phyloP scores from a whole-genome alignment of 2,888 invertebrate genomes.

The Magallana nippona region DNA sequence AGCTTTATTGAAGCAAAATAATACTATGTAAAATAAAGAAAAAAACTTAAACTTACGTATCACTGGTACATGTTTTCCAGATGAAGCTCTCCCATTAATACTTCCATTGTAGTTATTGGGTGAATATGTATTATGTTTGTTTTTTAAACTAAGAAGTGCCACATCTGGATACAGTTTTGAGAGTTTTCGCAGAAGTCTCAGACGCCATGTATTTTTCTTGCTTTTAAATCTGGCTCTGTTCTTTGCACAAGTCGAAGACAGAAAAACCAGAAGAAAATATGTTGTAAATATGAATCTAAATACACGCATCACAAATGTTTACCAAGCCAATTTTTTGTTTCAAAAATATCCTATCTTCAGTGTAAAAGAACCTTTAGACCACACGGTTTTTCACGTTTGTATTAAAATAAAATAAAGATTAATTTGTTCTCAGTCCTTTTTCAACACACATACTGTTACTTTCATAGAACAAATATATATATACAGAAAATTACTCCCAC shows the following conservation, averaged over 20 bases:
- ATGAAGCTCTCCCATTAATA: not conserved
- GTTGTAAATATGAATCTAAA: conserved; percentile 25
- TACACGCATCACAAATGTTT: conserved; percentile 38
- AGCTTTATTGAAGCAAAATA: too few species aligned
- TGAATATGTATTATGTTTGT: conserved; percentile 16
- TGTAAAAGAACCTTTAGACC: too few species aligned
- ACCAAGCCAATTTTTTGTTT: not conserved
- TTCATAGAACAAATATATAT: conserved; percentile 10
- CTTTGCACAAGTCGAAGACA: not conserved
- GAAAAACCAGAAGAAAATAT: conserved; percentile 35
- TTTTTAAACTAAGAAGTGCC: conserved; percentile 33
- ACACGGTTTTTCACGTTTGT: too few species aligned
- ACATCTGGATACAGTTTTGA: conserved; percentile 26
- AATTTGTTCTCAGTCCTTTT: not conserved
- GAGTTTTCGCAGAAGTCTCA: conserved; percentile 38
- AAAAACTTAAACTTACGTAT: conserved; percentile 12
- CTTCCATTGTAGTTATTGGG: not conserved
- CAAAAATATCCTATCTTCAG: not conserved
- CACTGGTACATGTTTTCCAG: conserved; percentile 1
- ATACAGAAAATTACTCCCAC: conserved; percentile 18
- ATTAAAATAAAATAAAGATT: too few species aligned
- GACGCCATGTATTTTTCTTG: conserved; percentile 31
- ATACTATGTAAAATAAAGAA: not conserved
- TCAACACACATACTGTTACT: not conserved
- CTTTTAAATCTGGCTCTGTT: conserved; percentile 25